These are phyloP conservation scores for Gortyna flavago DNA, from an alignment of 2,888 invertebrate genomes.

Conservation along the genomic window DNA sequence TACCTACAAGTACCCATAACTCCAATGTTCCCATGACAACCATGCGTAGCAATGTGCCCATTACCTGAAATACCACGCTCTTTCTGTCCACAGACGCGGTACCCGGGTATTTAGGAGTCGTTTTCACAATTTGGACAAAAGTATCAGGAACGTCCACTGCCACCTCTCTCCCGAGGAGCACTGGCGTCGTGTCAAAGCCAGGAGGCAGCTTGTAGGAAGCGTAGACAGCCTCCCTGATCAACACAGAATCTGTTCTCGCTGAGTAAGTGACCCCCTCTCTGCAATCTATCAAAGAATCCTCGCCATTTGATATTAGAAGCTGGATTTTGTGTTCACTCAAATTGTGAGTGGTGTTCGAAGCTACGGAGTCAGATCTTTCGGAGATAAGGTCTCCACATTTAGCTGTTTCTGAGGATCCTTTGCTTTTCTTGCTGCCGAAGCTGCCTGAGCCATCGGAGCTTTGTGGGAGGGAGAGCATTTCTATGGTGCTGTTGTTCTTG, in stretches of 20 bases:
- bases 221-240: constrained; percentile 87
- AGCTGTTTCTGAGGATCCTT: constrained; percentile 85
- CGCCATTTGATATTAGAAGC: constrained; percentile 86
- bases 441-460: constrained; percentile 85
- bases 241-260: constrained; percentile 87
- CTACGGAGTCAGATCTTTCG: constrained; percentile 82
- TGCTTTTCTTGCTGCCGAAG: constrained; percentile 86
- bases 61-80: constrained; percentile 88
- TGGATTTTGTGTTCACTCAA: constrained; percentile 87
- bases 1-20: constrained; percentile 49
- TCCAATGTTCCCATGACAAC: constrained; percentile 67
- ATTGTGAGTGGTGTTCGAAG: constrained; percentile 79
- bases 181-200: constrained; percentile 87
- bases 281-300: constrained; percentile 86
- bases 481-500: constrained; percentile 84
- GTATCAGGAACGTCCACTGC: constrained; percentile 97
- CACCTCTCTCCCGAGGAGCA: constrained; percentile 90
- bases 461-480: constrained; percentile 84
- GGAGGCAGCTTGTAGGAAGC: constrained; percentile 87
- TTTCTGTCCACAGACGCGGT: constrained; percentile 90
- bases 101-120: constrained; percentile 92
- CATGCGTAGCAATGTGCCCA: constrained; percentile 78
- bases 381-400: constrained; percentile 82
- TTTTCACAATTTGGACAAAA: constrained; percentile 95
- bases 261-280: constrained; percentile 87